Conservation (phyloP, 2,113 vertebrate genomes). For the Myotis yumanensis region DNA sequence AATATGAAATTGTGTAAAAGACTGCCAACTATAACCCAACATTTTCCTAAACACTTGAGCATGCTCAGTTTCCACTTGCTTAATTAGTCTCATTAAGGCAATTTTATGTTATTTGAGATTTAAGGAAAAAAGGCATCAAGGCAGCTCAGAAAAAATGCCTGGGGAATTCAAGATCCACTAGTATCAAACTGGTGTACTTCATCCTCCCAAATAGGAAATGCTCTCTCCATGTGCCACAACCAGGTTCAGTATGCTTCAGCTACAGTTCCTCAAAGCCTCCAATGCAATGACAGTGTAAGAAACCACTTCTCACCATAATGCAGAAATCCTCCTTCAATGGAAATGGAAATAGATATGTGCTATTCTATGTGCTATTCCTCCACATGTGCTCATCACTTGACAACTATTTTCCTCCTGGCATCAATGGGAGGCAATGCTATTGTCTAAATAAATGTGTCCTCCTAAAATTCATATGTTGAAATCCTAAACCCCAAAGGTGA, state of each 20-base stretch:
- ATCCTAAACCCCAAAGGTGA: neutral
- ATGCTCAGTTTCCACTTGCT: neutral
- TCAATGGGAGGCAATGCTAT: neutral
- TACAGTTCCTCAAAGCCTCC: neutral
- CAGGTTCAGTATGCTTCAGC: neutral
- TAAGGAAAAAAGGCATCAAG: neutral
- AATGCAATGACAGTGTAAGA: neutral
- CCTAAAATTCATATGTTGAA: neutral
- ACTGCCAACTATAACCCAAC: neutral
- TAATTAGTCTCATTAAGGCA: neutral
- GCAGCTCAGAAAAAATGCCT: neutral
- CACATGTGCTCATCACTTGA: neutral
- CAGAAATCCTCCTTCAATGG: neutral
- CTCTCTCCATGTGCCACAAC: neutral
- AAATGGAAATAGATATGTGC: neutral
- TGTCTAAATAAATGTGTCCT: neutral
- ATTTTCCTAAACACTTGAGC: neutral
- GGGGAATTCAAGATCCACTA: neutral
- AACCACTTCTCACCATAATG: neutral
- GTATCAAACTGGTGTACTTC: neutral
- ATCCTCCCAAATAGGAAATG: neutral
- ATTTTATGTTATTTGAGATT: neutral
- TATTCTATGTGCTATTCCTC: too few species aligned
- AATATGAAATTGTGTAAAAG: neutral
- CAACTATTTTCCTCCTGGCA: neutral